Conservation (phyloP, 2,797 vertebrate species). For the Varecia variegata region DNA sequence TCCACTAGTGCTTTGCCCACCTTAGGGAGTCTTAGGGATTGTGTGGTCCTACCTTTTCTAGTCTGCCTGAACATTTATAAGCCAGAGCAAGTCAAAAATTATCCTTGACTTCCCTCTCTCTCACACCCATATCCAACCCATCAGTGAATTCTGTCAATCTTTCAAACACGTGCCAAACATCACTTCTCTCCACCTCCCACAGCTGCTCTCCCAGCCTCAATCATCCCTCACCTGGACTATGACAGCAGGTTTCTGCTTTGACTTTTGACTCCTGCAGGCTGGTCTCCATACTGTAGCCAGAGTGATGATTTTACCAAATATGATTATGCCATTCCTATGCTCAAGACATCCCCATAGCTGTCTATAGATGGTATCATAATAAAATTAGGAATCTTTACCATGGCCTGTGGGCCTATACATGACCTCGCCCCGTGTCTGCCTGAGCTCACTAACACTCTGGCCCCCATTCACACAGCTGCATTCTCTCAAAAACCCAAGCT, state of each 20-base stretch:
- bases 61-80: neutral
- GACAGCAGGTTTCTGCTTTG: neutral
- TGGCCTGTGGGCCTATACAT: neutral
- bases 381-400: neutral
- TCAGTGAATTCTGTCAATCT: neutral
- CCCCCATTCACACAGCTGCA: neutral
- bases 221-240: neutral
- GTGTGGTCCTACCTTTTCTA: neutral
- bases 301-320: neutral
- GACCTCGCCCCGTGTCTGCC: neutral
- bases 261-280: neutral
- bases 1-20: neutral
- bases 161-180: neutral
- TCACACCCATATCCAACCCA: neutral
- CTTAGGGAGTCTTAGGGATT: neutral
- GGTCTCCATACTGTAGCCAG: neutral
- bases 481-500: neutral
- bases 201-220: neutral
- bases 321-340: neutral
- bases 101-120: neutral
- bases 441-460: neutral
- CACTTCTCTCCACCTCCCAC: neutral
- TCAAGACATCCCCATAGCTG: neutral
- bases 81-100: neutral
- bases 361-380: neutral